A percentile compares a stretch with the other conserved stretches of the same genome.
phyloP scores from a whole-genome alignment of 2,797 vertebrate species.

The Falco berigora region DNA sequence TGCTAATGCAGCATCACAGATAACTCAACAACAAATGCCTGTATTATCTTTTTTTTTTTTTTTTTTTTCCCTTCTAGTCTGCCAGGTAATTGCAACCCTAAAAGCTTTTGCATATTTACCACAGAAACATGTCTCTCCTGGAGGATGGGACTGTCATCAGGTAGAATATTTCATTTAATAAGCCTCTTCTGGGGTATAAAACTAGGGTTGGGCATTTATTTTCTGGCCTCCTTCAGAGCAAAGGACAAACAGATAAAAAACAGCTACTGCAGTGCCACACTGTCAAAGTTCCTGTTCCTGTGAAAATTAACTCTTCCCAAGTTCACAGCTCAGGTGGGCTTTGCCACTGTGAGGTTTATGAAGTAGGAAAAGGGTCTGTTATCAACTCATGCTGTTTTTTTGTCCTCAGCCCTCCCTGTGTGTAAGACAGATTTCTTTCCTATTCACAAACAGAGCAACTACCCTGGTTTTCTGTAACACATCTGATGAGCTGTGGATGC shows the following conservation, averaged over 20 bases:
- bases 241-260: slow-evolving; percentile 60
- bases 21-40: slow-evolving; percentile 40
- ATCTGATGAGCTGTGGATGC: not conserved
- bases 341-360: not conserved
- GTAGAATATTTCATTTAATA: slow-evolving; percentile 43
- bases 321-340: not conserved
- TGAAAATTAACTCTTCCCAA: slow-evolving; percentile 36
- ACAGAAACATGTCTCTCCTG: slow-evolving; percentile 10
- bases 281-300: slow-evolving; percentile 27
- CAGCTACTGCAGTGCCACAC: slow-evolving; percentile 7
- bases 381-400: not conserved
- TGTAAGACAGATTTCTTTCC: not conserved
- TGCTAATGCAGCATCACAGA: slow-evolving; percentile 31
- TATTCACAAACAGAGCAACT: slow-evolving; percentile 10
- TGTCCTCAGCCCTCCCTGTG: not conserved
- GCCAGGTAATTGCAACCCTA: slow-evolving; percentile 16
- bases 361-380: not conserved
- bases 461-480: slow-evolving; percentile 5
- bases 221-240: slow-evolving; percentile 17
- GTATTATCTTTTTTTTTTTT: not conserved
- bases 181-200: slow-evolving; percentile 17
- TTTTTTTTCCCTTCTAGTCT: not conserved
- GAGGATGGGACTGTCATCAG: slow-evolving; percentile 16
- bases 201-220: not conserved
- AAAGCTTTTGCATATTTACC: slow-evolving; percentile 38